Base-by-base conservation (phyloP, 2,888 invertebrate species). In the Phyllotreta striolata region DNA sequence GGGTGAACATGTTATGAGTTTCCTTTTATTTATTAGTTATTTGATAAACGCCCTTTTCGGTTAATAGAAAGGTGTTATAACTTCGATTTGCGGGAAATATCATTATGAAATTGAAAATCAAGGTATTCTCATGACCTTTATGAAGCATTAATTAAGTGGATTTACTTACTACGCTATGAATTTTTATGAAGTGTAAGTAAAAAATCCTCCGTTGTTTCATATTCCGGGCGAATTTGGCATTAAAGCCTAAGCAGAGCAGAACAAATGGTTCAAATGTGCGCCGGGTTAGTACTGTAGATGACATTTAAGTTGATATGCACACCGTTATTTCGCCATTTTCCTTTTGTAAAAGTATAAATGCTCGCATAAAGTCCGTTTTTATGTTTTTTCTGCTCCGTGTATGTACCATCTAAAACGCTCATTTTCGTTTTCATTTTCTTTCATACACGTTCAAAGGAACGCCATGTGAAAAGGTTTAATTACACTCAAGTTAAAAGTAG, bases 241-340 rank as follows among this genome's bases (percentile, higher is more conserved):
- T 56, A 44, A 56, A 44, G 39, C 37, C 56, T 44, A 56, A 56
- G 56, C 46, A 56, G 56, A 56, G 56, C 56, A 56, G 44, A 56
- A 56, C 56, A 44, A 56, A 56, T 56, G 44, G 56, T 38, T 43
- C 43, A 56, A 44, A 43, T 56, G 44, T 56, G 56, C 56, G 38
- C 7, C 41, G 41, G 55, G 40, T 40, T 55, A 55, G 40, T 41
- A 14, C 55, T 56, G 44, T 37, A 13, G 56, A 44, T 56, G 56
- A 56, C 56, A 35, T 56, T 56, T 56, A 56, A 44, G 44, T 44
- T 44, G 37, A 44, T 41, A 56, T 56, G 35, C 43, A n/a, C 43
- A 6, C 43, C 56, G 46, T 56, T 56, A 55, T 43, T 55, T 41
- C 43, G 43, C 10, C 35, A 35, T 41, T 52, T n/a, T 10, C 10